Percentiles rank a stretch among this genome's conserved stretches.
Evolutionary conservation across 2,888 invertebrate genomes (phyloP).

Genomic region (Lydus trimaculatus): DNA sequence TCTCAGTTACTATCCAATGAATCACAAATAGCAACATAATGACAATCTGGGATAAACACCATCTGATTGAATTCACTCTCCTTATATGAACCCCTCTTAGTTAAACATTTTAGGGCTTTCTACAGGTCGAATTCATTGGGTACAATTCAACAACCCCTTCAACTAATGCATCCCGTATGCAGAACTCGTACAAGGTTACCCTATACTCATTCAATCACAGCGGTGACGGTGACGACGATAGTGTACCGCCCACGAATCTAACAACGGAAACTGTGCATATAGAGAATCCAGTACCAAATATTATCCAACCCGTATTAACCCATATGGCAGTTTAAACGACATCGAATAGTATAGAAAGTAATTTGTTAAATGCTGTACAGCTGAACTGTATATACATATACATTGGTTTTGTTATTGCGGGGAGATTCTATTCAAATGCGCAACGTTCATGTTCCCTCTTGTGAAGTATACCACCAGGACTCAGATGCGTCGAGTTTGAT

Average conservation of each 20-base stretch:
- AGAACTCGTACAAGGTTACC: constrained; percentile 36
- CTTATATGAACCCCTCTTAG: constrained; percentile 25
- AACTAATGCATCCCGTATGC: constrained; percentile 46
- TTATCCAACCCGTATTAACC: constrained; percentile 49
- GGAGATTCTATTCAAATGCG: constrained; percentile 53
- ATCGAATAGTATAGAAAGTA: constrained; percentile 56
- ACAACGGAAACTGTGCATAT: constrained; percentile 23
- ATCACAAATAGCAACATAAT: constrained; percentile 55
- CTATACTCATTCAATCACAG: constrained; percentile 38
- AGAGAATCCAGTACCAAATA: not conserved
- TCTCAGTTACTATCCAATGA: constrained; percentile 42
- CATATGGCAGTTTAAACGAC: constrained; percentile 58
- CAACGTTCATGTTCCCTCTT: constrained; percentile 40
- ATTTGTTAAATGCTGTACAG: constrained; percentile 57
- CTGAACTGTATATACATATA: constrained; percentile 42
- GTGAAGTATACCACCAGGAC: constrained; percentile 46
- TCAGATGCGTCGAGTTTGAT: constrained; percentile 54
- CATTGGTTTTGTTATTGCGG: constrained; percentile 58
- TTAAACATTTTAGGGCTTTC: constrained; percentile 23
- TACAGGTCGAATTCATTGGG: constrained; percentile 39
- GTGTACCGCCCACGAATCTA: constrained; percentile 56
- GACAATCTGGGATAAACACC: constrained; percentile 54
- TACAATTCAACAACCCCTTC: constrained; percentile 45
- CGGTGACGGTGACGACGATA: constrained; percentile 9
- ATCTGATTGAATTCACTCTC: constrained; percentile 53